phyloP scores from a whole-genome alignment of 2,888 invertebrate genomes.

The Melanotus villosus region DNA sequence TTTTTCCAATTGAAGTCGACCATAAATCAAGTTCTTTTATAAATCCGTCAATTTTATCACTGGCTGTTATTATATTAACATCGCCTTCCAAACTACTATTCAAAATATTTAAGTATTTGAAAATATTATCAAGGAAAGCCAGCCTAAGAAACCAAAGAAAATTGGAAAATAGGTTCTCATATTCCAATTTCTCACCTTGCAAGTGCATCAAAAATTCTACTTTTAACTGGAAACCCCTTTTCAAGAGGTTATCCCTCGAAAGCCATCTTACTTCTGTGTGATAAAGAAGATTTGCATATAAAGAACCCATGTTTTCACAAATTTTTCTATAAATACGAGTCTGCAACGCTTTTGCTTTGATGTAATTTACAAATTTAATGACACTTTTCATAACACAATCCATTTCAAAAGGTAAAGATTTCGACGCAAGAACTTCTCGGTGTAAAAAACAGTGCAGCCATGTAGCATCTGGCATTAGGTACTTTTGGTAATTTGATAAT shows the following conservation, averaged over 20 bases:
- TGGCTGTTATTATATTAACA: conserved; percentile 3
- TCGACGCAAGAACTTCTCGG: neutral
- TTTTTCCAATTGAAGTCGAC: conserved; percentile 17
- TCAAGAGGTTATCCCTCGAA: conserved; percentile 3
- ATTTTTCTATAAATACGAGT: conserved; percentile 18
- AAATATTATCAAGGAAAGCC: neutral
- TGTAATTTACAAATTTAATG: neutral
- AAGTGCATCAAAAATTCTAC: conserved; percentile 4
- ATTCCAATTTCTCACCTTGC: neutral
- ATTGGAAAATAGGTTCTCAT: too few species aligned
- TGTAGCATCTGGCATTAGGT: neutral
- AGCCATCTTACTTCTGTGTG: conserved; percentile 2
- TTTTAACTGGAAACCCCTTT: neutral
- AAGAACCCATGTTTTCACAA: conserved; percentile 18
- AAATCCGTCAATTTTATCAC: neutral
- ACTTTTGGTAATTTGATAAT: neutral
- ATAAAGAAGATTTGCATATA: conserved; percentile 10
- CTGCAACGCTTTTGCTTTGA: neutral
- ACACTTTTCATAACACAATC: neutral
- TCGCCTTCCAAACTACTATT: too few species aligned
- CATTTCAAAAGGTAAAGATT: neutral
- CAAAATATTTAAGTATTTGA: neutral
- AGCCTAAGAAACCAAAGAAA: neutral
- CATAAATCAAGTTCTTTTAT: conserved; percentile 17
- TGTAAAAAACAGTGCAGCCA: neutral